A percentile compares a stretch with the other conserved stretches of the same genome.
Evolutionary conservation across 2,797 vertebrate species (phyloP).

Genomic region (Oceanodroma leucorhoa): DNA sequence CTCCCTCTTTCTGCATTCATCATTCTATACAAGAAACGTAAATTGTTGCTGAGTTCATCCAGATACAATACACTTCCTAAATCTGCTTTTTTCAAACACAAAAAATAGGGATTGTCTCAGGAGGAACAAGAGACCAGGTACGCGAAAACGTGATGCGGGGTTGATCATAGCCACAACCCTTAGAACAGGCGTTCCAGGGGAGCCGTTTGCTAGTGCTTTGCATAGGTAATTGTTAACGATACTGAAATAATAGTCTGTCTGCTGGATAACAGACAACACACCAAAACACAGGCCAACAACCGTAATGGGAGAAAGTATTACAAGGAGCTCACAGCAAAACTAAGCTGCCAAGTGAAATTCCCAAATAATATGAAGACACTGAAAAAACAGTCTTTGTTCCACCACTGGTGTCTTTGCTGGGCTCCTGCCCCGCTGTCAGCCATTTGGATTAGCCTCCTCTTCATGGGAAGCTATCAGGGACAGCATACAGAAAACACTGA

Average conservation of each 20-base stretch:
- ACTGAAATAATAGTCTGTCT: neutral
- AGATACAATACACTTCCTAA: neutral
- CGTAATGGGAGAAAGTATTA: neutral
- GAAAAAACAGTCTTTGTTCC: neutral
- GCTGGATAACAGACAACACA: neutral
- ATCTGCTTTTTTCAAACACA: neutral
- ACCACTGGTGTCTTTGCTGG: neutral
- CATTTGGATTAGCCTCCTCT: neutral
- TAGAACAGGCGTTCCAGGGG: neutral
- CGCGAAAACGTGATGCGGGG: accelerated
- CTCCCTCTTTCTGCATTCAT: neutral
- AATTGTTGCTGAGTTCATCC: neutral
- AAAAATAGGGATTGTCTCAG: neutral
- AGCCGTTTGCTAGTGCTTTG: neutral
- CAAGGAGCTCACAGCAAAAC: neutral
- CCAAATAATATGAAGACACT: neutral
- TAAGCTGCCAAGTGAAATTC: neutral
- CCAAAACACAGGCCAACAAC: neutral
- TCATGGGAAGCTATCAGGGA: neutral
- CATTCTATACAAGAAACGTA: neutral
- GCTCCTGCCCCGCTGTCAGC: neutral
- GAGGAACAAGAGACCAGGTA: neutral
- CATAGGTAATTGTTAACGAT: neutral
- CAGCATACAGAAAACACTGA: neutral
- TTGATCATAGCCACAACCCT: neutral